phyloP scores from a whole-genome alignment of 1,140 invertebrate genomes.

The Ceratina calcarata region DNA sequence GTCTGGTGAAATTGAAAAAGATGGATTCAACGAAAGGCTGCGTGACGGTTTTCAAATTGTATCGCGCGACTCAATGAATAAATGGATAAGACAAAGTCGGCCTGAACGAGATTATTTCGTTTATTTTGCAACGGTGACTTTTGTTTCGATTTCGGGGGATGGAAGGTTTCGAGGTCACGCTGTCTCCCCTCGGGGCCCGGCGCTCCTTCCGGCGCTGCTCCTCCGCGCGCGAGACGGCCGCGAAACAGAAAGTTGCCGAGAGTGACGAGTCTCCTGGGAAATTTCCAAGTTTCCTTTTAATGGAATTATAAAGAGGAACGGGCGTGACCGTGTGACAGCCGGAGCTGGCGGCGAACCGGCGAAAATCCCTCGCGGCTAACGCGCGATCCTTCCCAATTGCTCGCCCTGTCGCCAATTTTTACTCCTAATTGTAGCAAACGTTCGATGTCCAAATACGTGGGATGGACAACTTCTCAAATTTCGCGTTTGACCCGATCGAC shows the following conservation, averaged over 20 bases:
- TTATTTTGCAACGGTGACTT: not conserved
- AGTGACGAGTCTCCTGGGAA: slow-evolving; percentile 68
- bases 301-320: slow-evolving; percentile 68
- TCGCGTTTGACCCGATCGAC: too few relatives aligned
- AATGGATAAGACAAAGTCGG: not conserved
- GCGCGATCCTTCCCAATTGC: slow-evolving; percentile 1
- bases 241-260: slow-evolving; percentile 67
- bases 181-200: slow-evolving; percentile 41
- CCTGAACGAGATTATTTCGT: not conserved
- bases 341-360: slow-evolving; percentile 39
- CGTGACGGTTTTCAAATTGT: too few relatives aligned
- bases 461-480: too few relatives aligned
- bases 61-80: not conserved
- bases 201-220: slow-evolving; percentile 10
- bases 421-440: not conserved
- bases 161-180: slow-evolving; percentile 24
- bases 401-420: slow-evolving; percentile 16
- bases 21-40: too few relatives aligned
- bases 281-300: slow-evolving; percentile 69
- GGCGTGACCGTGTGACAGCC: slow-evolving; percentile 58
- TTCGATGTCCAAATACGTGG: too few relatives aligned
- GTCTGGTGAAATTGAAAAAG: too few relatives aligned
- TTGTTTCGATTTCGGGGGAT: not conserved
- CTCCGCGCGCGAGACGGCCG: slow-evolving; percentile 37
- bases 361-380: slow-evolving; percentile 35